Evolutionary conservation across 2,113 vertebrate species (phyloP).

Genomic region (Cephalopterus ornatus): DNA sequence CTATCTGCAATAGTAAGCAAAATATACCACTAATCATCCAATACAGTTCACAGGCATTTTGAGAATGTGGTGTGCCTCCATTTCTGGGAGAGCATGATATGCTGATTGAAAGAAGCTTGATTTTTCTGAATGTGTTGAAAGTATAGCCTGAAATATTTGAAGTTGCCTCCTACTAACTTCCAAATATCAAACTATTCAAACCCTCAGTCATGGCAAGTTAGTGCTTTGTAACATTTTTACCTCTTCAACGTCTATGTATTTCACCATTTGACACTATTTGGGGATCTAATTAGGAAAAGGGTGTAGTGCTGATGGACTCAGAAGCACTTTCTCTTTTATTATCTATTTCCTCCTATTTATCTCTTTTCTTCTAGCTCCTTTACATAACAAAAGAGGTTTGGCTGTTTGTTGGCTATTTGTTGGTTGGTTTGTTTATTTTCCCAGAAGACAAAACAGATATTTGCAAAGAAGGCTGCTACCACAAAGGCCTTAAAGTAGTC

Average conservation of each 20-base stretch:
- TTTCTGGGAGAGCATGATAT: background rate
- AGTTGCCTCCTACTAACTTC: background rate
- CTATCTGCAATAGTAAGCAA: background rate
- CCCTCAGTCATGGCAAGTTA: background rate
- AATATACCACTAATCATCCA: background rate
- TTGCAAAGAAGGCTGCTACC: background rate
- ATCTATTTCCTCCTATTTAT: background rate
- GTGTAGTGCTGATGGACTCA: background rate
- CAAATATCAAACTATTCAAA: background rate
- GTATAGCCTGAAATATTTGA: background rate
- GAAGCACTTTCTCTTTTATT: background rate
- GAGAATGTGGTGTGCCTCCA: background rate
- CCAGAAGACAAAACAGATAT: background rate
- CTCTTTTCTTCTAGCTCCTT: background rate
- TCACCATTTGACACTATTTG: background rate
- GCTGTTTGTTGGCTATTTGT: background rate
- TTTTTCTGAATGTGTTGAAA: background rate
- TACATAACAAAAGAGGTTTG: background rate
- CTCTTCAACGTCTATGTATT: background rate
- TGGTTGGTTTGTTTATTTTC: background rate
- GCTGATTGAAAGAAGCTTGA: background rate
- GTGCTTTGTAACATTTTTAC: background rate
- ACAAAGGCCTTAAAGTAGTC: background rate
- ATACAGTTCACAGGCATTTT: background rate
- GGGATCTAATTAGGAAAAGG: background rate